Percentiles rank a stretch among this genome's conserved stretches.
Conservation (phyloP, 2,113 vertebrate species). For the Serinus canaria region DNA sequence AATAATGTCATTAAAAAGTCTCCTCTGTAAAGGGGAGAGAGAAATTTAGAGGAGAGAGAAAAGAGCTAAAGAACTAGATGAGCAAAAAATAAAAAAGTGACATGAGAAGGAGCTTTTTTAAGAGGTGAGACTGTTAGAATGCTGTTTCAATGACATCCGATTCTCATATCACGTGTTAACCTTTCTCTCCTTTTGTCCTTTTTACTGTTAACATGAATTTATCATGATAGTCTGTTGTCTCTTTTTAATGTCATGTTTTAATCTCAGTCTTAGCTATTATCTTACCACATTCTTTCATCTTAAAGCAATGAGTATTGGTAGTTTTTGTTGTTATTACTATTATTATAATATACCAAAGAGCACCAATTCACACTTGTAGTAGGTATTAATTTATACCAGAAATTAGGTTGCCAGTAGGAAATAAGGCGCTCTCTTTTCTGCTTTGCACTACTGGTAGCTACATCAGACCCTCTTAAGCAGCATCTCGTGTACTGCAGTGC, state of each 20-base stretch:
- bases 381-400: not conserved
- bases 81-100: not conserved
- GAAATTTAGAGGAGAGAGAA: not conserved
- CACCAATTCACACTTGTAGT: not conserved
- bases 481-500: not conserved
- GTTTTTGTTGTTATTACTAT: not conserved
- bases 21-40: not conserved
- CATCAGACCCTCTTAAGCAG: not conserved
- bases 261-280: not conserved
- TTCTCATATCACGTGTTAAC: not conserved
- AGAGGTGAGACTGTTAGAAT: not conserved
- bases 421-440: not conserved
- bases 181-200: not conserved
- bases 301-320: not conserved
- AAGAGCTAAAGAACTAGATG: not conserved
- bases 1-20: not conserved
- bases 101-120: not conserved
- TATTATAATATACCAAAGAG: not conserved
- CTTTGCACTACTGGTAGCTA: not conserved
- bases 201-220: not conserved
- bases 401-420: not conserved
- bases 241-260: not conserved
- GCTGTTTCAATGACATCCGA: not conserved
- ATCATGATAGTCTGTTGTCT: not conserved
- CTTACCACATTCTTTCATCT: not conserved